Evolutionary conservation across 2,797 vertebrate species (phyloP).

Genomic region (Artibeus lituratus): DNA sequence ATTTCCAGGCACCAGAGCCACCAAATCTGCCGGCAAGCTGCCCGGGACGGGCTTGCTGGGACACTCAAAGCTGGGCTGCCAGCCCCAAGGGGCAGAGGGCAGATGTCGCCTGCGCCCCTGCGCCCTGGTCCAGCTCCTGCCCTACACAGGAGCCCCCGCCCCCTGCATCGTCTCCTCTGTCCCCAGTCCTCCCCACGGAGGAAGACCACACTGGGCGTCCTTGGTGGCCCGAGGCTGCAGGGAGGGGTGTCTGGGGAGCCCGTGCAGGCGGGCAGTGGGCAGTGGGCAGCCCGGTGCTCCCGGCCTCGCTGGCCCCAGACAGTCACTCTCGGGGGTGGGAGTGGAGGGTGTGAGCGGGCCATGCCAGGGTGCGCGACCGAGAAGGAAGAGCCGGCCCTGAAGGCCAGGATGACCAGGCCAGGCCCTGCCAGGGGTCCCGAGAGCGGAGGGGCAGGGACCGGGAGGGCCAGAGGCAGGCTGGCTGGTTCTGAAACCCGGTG

Average conservation of each 20-base stretch:
- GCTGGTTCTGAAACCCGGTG: fast-evolving
- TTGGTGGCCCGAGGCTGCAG: not conserved
- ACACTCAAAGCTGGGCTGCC: not conserved
- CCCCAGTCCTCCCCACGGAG: not conserved
- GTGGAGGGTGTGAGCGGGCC: not conserved
- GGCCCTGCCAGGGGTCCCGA: fast-evolving
- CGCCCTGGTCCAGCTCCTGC: not conserved
- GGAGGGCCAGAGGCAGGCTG: not conserved
- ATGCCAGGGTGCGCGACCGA: fast-evolving
- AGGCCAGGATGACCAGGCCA: not conserved
- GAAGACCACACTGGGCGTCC: not conserved
- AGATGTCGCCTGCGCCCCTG: fast-evolving
- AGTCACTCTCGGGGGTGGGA: not conserved
- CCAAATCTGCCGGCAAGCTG: not conserved
- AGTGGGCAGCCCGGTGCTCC: not conserved
- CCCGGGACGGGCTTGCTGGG: not conserved
- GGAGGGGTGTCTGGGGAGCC: not conserved
- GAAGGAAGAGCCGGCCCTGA: not conserved
- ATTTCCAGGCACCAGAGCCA: not conserved
- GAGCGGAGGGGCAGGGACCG: not conserved
- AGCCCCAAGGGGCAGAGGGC: not conserved
- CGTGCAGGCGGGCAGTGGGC: not conserved
- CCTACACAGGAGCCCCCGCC: fast-evolving
- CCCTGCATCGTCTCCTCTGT: not conserved
- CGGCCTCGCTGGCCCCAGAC: not conserved